phyloP scores from a whole-genome alignment of 37 sponge, comb jelly and placozoan species.

The Crambe crambe region DNA sequence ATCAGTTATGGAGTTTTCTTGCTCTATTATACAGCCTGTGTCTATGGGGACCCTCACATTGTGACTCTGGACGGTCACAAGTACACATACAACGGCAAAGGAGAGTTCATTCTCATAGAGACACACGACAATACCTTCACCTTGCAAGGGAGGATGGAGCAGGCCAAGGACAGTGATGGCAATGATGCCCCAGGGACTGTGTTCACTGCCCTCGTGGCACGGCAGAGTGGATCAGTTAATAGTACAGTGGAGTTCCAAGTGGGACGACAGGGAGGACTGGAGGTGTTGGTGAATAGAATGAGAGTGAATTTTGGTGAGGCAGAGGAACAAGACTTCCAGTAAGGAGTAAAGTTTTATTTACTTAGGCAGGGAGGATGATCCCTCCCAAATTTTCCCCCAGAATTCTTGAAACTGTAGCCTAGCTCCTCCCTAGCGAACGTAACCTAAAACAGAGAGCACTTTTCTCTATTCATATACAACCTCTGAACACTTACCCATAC shows the following conservation, averaged over 20 bases:
- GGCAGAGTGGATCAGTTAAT: background rate
- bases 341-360: too few species aligned
- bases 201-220: conserved; percentile 64
- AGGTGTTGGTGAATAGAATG: background rate
- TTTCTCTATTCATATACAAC: too few species aligned
- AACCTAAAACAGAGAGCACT: too few species aligned
- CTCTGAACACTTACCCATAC: too few species aligned
- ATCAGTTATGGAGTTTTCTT: too few species aligned
- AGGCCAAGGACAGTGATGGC: conserved; percentile 17
- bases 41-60: conserved; percentile 75
- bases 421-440: too few species aligned
- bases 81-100: conserved; percentile 79
- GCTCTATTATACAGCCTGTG: conserved; percentile 45
- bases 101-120: conserved; percentile 70
- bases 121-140: conserved; percentile 60
- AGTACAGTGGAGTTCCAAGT: background rate
- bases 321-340: background rate
- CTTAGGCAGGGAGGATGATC: too few species aligned
- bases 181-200: conserved; percentile 41
- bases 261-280: background rate
- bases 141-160: conserved; percentile 70
- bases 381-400: too few species aligned
- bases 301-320: background rate
- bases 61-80: conserved; percentile 66
- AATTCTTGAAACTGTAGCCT: too few species aligned